phyloP scores from a whole-genome alignment of 2,888 invertebrate genomes.

The Meganola albula region DNA sequence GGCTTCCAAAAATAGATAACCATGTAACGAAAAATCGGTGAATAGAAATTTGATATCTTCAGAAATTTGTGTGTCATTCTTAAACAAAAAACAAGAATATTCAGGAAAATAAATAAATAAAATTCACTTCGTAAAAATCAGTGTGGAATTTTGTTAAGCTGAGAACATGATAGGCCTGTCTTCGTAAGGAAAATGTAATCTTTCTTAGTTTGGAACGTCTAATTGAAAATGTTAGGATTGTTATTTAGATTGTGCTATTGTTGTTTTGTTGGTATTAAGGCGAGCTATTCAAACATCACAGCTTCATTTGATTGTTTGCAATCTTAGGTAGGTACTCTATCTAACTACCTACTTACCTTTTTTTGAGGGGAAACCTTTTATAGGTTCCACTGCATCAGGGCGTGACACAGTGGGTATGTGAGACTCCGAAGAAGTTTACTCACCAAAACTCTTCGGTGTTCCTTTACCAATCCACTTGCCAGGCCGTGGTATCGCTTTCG shows the following conservation, averaged over 20 bases:
- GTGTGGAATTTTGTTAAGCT: conserved; percentile 14
- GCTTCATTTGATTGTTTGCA: too few species aligned
- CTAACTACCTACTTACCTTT: too few species aligned
- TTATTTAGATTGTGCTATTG: conserved; percentile 10
- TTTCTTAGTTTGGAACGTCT: conserved; percentile 18
- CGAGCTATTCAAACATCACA: too few species aligned
- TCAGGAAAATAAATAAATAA: conserved; percentile 21
- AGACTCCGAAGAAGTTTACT: too few species aligned
- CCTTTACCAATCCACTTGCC: too few species aligned
- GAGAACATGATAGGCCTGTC: conserved; percentile 20
- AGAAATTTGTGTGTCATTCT: conserved; percentile 27
- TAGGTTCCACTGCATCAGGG: too few species aligned
- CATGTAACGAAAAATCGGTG: conserved; percentile 20
- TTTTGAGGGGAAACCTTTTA: too few species aligned
- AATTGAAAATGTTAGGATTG: conserved; percentile 25
- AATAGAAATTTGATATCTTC: conserved; percentile 25
- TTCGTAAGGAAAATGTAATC: conserved; percentile 22
- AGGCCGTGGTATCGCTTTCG: too few species aligned
- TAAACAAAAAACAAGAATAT: conserved; percentile 27
- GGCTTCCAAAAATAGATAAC: conserved; percentile 17
- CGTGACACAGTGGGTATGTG: too few species aligned
- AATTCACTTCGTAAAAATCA: conserved; percentile 27
- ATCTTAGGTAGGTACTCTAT: too few species aligned
- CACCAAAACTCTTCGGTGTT: too few species aligned
- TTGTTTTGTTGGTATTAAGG: conserved; percentile 4